Base-by-base conservation (phyloP, 1,140 invertebrate species). In the Heliconius hewitsoni region DNA sequence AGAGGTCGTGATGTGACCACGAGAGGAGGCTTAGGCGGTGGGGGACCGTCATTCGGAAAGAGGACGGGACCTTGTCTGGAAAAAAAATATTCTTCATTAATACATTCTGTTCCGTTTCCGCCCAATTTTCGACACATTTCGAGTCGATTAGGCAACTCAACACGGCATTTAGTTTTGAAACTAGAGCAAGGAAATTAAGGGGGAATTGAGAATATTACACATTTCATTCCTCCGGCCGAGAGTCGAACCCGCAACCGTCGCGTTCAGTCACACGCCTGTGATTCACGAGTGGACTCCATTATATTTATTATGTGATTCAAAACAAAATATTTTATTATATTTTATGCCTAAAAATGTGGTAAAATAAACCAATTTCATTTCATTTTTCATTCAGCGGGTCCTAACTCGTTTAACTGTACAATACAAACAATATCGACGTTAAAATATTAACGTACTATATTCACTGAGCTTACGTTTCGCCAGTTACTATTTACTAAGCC, bases 41-140 rank as follows among this genome's bases (percentile, higher is more conserved):
- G 90, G 0, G 90, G 85, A 0, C 80, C 83, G 55, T 93, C 86
- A 73, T 90, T 92, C 0, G 94, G 94, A 78, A 95, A 95, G 0
- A 95, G 76, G 0, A 95, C 91, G 79, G 94, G 94, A 3, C 94
- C 93, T 86, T 94, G 85, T 79, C 94, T 95, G 87, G 89, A 23
- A 70, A 27, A 80, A 72, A 60, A n/a, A 11, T 8, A 46, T 16
- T 46, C 42, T 46, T 4, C 6, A 5, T 34, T 34, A 34, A 34
- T 34, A 34, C 34, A 34, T 34, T 34, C 34, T 34, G 34, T 34
- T 34, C 3, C 34, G 34, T 34, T 34, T 34, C 4, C 34, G 34
- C 34, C 34, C 34, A 34, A 34, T 34, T 34, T 34, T 34, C 34
- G 4, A 34, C 3, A 34, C 34, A 34, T 34, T 34, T 34, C 5